Evolutionary conservation across 2,113 vertebrate genomes (phyloP).

Genomic region (Pithys albifrons): DNA sequence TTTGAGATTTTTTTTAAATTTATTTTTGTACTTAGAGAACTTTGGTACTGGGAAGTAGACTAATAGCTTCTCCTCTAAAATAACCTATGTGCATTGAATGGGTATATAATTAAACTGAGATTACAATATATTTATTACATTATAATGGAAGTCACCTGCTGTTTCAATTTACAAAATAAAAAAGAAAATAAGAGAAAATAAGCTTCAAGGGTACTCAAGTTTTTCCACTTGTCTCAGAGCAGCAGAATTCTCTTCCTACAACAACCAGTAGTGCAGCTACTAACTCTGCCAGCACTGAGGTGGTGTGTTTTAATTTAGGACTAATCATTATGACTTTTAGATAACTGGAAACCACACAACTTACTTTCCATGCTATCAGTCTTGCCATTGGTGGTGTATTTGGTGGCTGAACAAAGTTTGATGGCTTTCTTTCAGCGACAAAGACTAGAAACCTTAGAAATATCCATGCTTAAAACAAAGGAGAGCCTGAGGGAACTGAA

Average conservation of each 20-base stretch:
- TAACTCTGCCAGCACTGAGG: neutral
- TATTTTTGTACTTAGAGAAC: neutral
- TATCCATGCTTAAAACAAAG: neutral
- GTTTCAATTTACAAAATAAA: neutral
- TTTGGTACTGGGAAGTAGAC: neutral
- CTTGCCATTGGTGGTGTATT: no score
- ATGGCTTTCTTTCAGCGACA: neutral
- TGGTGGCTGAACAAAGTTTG: neutral
- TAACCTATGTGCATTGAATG: neutral
- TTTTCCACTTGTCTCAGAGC: neutral
- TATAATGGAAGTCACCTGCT: neutral
- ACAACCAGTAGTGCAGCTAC: fast-evolving
- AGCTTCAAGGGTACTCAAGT: neutral
- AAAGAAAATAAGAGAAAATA: neutral
- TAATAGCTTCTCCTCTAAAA: neutral
- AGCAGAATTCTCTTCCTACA: neutral
- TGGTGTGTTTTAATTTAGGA: neutral
- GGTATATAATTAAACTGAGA: neutral
- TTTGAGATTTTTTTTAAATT: neutral
- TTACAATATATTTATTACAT: neutral
- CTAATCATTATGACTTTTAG: neutral
- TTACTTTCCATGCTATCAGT: neutral
- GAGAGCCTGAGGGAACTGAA: neutral
- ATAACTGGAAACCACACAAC: neutral
- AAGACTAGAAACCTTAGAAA: neutral